Conservation (phyloP, 2,888 invertebrate species). For the Cephus runcator region DNA sequence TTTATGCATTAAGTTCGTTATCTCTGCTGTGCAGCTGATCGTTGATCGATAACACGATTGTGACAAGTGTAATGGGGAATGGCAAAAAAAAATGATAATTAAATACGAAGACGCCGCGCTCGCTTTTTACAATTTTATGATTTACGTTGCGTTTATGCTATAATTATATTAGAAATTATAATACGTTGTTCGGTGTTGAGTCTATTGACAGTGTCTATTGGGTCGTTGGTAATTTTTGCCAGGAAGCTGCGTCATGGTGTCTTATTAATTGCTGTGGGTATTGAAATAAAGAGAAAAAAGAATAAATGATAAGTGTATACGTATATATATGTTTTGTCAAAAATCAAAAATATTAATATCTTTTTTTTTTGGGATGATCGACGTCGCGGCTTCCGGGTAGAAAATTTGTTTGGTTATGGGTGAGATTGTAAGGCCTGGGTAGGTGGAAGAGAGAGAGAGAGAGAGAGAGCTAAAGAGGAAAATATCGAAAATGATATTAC, state of each 20-base stretch:
- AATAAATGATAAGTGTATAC: too few species aligned
- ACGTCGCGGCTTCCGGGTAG: background rate
- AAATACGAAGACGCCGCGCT: background rate
- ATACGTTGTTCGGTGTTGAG: background rate
- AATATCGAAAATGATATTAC: background rate
- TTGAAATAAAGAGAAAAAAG: background rate
- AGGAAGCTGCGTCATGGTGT: background rate
- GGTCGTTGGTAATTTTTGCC: background rate
- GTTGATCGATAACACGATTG: conserved; percentile 16
- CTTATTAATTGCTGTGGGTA: background rate
- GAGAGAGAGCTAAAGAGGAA: background rate
- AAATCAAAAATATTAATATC: background rate
- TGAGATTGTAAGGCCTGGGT: background rate
- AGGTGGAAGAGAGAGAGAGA: background rate
- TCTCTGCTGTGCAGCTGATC: conserved; percentile 39
- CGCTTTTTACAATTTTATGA: background rate
- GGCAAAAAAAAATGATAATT: background rate
- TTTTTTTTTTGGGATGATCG: background rate
- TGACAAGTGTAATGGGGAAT: background rate
- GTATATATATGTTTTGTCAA: too few species aligned
- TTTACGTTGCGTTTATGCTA: background rate
- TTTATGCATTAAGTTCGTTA: conserved; percentile 29
- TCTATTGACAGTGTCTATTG: background rate
- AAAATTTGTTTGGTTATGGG: background rate
- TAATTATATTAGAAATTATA: background rate